Base-by-base conservation (phyloP, 2,888 invertebrate genomes). In the Torymus tubicola region DNA sequence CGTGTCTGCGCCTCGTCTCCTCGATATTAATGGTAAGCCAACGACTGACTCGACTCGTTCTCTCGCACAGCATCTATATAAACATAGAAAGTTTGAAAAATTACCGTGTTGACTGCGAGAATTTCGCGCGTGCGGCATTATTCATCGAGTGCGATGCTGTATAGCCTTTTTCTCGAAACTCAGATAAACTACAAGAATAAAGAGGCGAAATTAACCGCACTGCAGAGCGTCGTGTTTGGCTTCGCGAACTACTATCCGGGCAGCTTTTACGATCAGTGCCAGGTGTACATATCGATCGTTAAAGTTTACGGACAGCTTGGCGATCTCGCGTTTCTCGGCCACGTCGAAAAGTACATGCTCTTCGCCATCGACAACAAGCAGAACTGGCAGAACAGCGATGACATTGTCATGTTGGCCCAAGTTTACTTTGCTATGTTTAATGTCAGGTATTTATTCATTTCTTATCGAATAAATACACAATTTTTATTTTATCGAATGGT, bases 271-370 rank as follows among this genome's bases (percentile, higher is more conserved):
- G 90, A 92, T 84, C 90, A 88, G 81, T 87, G 91, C 16, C 86
- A 91, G 82, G 91, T 92, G 84, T 93, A 92, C 81, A 89, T 91
- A 53, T 92, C 92, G 72, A 91, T 91, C 2, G 89, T 93, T 21
- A 90, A 92, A 85, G 86, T 93, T 72, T 92, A 92, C 84, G 86
- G 92, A 1, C 89, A 91, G 71, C 90, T 91, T 2, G 92, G 91
- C 14, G 87, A 90, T 55, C 83, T 90, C 0, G 90, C 91, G 18
- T 86, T 89, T 21, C 91, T 92, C 11, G 85, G 84, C 69, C 88
- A 90, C 1, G 88, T 93, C n/a, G 90, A 91, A 80, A 85, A 85
- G 71, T 84, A 83, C 14, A 86, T 90, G 24, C 70, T 87, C 53
- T 73, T 65, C 2, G 81, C 85, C 2, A 84, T 90, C 60, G 73